Evolutionary conservation across 1,140 invertebrate genomes (phyloP).

Genomic region (Zaprionus lachaisei): DNA sequence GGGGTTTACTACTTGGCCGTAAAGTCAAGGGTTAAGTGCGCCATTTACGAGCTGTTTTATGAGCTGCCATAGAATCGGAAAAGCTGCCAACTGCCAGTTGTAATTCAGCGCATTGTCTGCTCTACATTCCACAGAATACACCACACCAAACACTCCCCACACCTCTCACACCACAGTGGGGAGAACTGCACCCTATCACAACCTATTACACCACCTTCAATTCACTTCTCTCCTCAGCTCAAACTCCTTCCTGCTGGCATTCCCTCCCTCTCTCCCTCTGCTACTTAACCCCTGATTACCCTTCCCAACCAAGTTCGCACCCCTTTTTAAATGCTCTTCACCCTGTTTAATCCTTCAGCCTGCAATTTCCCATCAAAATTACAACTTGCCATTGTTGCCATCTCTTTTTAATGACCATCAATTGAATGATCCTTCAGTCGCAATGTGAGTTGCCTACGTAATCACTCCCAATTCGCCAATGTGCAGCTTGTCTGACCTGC

Average conservation of each 20-base stretch:
- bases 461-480: constrained; percentile 30
- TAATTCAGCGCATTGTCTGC: constrained; percentile 30
- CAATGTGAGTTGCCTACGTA: constrained; percentile 4
- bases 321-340: constrained; percentile 53
- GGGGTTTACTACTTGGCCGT: constrained; percentile 29
- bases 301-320: constrained; percentile 48
- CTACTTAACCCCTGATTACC: constrained; percentile 45
- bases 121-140: constrained; percentile 12
- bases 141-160: neutral
- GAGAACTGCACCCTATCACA: neutral
- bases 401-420: constrained; percentile 34
- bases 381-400: constrained; percentile 3
- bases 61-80: constrained; percentile 51
- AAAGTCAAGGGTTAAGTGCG: constrained; percentile 48
- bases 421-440: constrained; percentile 30
- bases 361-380: constrained; percentile 57
- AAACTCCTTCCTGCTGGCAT: neutral
- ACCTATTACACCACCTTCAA: neutral
- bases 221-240: neutral
- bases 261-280: neutral
- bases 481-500: constrained; percentile 20
- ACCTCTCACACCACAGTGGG: neutral
- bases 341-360: constrained; percentile 53
- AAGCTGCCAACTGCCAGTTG: constrained; percentile 23
- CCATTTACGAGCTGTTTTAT: constrained; percentile 58